A percentile compares a stretch with the other conserved stretches of the same genome.
These are phyloP conservation scores for Nesidiocoris tenuis DNA, from an alignment of 2,888 invertebrate genomes.

Conservation along the genomic window DNA sequence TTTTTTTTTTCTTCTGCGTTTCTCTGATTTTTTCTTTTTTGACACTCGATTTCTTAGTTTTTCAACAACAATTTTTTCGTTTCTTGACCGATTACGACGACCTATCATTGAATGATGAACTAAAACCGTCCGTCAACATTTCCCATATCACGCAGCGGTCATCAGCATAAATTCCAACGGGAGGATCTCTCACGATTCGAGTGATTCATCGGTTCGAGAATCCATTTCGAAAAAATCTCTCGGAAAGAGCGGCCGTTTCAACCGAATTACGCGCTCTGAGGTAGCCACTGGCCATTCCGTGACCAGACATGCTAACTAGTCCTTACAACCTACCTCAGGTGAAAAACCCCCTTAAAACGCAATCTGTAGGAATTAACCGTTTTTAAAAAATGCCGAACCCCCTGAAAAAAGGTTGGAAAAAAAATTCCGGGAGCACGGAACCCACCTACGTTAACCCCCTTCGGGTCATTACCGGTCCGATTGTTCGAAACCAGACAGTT, in stretches of 20 bases:
- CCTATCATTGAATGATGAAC: too few relatives aligned
- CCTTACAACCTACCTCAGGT: background rate
- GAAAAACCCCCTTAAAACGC: background rate
- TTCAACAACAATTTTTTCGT: too few relatives aligned
- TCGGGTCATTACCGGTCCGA: constrained; percentile 30
- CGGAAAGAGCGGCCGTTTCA: background rate
- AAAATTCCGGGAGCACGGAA: constrained; percentile 39
- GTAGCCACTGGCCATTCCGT: constrained; percentile 28
- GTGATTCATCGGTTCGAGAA: background rate
- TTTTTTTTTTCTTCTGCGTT: too few relatives aligned
- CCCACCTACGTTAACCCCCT: constrained; percentile 31
- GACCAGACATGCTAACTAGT: constrained; percentile 28
- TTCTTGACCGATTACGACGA: too few relatives aligned
- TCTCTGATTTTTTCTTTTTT: too few relatives aligned
- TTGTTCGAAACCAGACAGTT: constrained; percentile 39
- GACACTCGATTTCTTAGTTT: too few relatives aligned
- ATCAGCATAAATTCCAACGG: background rate
- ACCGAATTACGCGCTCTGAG: constrained; percentile 25
- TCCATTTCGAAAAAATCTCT: background rate
- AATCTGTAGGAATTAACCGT: background rate
- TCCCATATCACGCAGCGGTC: too few relatives aligned
- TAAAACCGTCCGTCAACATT: too few relatives aligned
- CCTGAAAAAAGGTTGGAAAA: constrained; percentile 27
- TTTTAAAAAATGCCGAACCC: constrained; percentile 13
- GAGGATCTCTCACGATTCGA: background rate